These are phyloP conservation scores for Herpailurus yagouaroundi DNA, from an alignment of 2,113 vertebrate species.

Conservation along the genomic window DNA sequence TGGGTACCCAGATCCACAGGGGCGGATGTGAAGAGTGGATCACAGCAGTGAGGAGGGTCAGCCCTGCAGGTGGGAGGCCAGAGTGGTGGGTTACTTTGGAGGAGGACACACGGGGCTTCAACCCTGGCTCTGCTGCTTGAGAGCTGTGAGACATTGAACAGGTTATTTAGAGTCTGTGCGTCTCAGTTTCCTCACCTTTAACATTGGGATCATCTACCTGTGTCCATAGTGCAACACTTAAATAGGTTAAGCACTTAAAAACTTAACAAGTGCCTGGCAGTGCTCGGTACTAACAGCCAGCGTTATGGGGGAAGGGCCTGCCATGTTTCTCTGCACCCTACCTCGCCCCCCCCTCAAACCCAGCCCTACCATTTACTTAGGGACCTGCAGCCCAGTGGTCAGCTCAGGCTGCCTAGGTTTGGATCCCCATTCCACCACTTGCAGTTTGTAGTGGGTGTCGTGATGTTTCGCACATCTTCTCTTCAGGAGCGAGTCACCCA, in stretches of 20 bases:
- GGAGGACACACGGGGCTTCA: neutral
- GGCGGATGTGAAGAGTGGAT: neutral
- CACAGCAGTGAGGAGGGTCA: neutral
- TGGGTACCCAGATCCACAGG: neutral
- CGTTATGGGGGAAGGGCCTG: neutral
- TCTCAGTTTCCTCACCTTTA: neutral
- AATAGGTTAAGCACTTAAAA: neutral
- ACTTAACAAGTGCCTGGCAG: neutral
- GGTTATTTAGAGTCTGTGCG: neutral
- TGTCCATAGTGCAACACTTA: neutral
- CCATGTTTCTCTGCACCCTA: neutral
- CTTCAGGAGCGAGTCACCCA: neutral
- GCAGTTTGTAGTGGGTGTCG: neutral
- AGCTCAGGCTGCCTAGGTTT: neutral
- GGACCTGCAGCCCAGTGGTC: neutral
- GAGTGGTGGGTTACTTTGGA: neutral
- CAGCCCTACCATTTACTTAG: neutral
- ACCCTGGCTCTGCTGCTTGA: neutral
- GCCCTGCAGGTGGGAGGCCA: neutral
- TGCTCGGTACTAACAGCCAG: neutral
- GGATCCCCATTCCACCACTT: too few species aligned
- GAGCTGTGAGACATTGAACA: neutral
- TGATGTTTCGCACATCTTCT: neutral
- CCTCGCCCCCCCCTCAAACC: rapidly evolving
- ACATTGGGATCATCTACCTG: neutral